Evolutionary conservation across 2,113 vertebrate genomes (phyloP).

Genomic region (Camelus dromedarius): DNA sequence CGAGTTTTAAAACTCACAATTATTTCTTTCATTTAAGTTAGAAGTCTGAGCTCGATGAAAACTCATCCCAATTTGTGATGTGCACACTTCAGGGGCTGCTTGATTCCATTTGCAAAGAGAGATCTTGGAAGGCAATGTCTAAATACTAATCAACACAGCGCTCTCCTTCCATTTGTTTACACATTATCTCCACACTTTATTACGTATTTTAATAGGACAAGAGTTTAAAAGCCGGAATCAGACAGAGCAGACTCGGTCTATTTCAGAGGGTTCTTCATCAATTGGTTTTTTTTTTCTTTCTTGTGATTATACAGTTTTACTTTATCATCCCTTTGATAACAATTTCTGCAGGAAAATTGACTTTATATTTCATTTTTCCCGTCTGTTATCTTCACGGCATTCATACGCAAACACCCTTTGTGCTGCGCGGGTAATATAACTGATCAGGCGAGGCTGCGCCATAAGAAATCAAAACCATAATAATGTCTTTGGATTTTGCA

Average conservation of each 20-base stretch:
- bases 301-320: slow-evolving; percentile 86
- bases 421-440: slow-evolving; percentile 87
- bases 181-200: slow-evolving; percentile 82
- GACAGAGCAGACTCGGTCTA: slow-evolving; percentile 80
- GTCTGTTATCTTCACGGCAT: slow-evolving; percentile 90
- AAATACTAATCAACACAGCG: slow-evolving; percentile 77
- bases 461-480: slow-evolving; percentile 93
- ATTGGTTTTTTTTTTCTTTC: slow-evolving; percentile 87
- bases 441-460: slow-evolving; percentile 89
- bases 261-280: slow-evolving; percentile 84
- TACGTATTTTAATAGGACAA: slow-evolving; percentile 84
- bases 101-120: slow-evolving; percentile 30
- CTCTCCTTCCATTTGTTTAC: slow-evolving; percentile 83
- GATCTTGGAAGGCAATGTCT: slow-evolving; percentile 50
- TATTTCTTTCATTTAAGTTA: slow-evolving; percentile 53
- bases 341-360: slow-evolving; percentile 89
- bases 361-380: slow-evolving; percentile 89
- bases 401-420: slow-evolving; percentile 88
- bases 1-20: slow-evolving; percentile 52
- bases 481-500: slow-evolving; percentile 93
- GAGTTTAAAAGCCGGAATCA: slow-evolving; percentile 81
- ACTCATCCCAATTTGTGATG: background rate
- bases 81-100: slow-evolving; percentile 21
- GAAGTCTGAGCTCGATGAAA: slow-evolving; percentile 28
- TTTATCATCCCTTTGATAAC: slow-evolving; percentile 91